Evolutionary conservation across 2,888 invertebrate species (phyloP).

Genomic region (Andrena bucephala): DNA sequence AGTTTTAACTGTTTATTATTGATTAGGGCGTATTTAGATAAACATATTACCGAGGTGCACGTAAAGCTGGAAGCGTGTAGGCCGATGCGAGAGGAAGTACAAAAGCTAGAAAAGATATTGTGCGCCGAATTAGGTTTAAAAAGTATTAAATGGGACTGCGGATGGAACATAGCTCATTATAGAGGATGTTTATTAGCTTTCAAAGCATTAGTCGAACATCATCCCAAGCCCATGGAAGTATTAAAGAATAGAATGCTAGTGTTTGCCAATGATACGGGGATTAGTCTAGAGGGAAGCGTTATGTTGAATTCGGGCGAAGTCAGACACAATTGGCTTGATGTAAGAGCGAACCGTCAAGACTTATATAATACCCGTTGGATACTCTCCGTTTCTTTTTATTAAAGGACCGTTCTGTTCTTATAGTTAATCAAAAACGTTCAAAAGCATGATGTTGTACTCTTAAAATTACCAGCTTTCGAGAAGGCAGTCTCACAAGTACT

Average conservation of each 20-base stretch:
- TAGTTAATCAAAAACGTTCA: slow-evolving; percentile 93
- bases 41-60: slow-evolving; percentile 89
- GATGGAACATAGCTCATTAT: slow-evolving; percentile 95
- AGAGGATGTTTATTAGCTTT: slow-evolving; percentile 96
- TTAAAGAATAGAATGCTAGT: slow-evolving; percentile 92
- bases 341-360: slow-evolving; percentile 85
- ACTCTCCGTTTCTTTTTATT: not conserved
- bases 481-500: slow-evolving; percentile 93
- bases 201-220: slow-evolving; percentile 90
- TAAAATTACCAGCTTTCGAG: slow-evolving; percentile 93
- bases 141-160: slow-evolving; percentile 92
- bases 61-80: slow-evolving; percentile 88
- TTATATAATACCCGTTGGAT: not conserved
- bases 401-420: slow-evolving; percentile 74
- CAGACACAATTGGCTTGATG: slow-evolving; percentile 96
- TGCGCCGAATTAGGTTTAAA: slow-evolving; percentile 87
- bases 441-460: slow-evolving; percentile 90
- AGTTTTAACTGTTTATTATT: slow-evolving; percentile 16
- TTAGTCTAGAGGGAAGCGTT: slow-evolving; percentile 95
- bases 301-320: slow-evolving; percentile 97
- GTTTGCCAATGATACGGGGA: slow-evolving; percentile 95
- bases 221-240: slow-evolving; percentile 89
- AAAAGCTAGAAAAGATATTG: slow-evolving; percentile 88
- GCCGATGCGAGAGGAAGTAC: slow-evolving; percentile 91
- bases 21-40: slow-evolving; percentile 90